Evolutionary conservation across 2,797 vertebrate genomes (phyloP).

Genomic region (Emydoidea blandingii): DNA sequence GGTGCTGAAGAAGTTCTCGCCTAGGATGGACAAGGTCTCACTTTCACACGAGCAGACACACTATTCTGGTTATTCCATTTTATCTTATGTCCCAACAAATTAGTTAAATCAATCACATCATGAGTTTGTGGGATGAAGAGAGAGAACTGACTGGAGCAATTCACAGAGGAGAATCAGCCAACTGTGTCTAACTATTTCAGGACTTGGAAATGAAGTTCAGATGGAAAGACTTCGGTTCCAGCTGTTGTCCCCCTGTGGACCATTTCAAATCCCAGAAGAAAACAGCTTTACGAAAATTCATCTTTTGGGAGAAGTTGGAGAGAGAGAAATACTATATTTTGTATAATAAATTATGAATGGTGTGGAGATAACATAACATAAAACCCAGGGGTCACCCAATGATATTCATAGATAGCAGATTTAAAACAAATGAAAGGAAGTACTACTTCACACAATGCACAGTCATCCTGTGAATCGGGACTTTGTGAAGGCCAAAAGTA

Average conservation of each 20-base stretch:
- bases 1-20: neutral
- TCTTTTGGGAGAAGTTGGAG: neutral
- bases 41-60: neutral
- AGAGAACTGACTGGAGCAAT: slow-evolving; percentile 20
- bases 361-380: no score
- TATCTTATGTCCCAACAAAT: slow-evolving; percentile 35
- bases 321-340: slow-evolving; percentile 25
- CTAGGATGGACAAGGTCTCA: neutral
- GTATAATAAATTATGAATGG: no score
- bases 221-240: slow-evolving; percentile 47
- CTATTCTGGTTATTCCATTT: neutral
- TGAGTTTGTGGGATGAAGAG: neutral
- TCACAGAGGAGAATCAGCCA: slow-evolving; percentile 26
- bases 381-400: no score
- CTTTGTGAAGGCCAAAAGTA: no score
- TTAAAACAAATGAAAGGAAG: no score
- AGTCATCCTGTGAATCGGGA: no score
- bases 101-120: neutral
- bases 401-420: no score
- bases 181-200: slow-evolving; percentile 41
- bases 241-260: slow-evolving; percentile 6
- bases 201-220: slow-evolving; percentile 17
- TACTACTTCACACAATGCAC: no score
- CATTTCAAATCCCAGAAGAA: slow-evolving; percentile 33
- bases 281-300: slow-evolving; percentile 10